These are phyloP conservation scores for Vicugna pacos DNA, from an alignment of 2,113 vertebrate genomes.

Conservation along the genomic window DNA sequence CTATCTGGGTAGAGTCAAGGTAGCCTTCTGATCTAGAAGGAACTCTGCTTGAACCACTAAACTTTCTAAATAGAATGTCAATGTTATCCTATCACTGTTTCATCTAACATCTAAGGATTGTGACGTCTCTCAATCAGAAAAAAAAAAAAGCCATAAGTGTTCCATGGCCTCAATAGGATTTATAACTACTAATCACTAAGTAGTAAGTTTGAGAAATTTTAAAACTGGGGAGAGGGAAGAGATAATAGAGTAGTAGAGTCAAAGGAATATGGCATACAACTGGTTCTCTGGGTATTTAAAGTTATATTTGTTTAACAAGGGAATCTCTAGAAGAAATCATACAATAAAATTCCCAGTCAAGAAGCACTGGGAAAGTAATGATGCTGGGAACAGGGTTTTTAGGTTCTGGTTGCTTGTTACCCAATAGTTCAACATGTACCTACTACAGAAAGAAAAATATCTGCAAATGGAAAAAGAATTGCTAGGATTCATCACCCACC, in stretches of 20 bases:
- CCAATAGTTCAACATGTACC: neutral
- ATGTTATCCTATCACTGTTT: neutral
- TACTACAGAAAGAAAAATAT: neutral
- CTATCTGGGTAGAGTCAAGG: neutral
- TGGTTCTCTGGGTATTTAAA: neutral
- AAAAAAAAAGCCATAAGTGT: neutral
- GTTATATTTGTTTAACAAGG: neutral
- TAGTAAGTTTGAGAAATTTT: neutral
- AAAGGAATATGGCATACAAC: neutral
- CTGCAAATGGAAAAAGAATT: neutral
- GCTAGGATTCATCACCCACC: neutral
- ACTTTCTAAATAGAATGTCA: neutral
- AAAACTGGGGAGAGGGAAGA: neutral
- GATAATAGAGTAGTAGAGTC: neutral
- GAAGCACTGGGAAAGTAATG: neutral
- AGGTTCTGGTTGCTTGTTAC: neutral
- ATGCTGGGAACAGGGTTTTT: neutral
- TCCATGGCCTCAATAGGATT: neutral
- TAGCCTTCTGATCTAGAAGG: neutral
- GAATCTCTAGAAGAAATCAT: neutral
- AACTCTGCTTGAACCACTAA: neutral
- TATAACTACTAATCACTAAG: neutral
- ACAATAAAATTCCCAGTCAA: neutral
- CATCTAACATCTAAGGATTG: neutral
- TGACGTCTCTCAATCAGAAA: neutral